Evolutionary conservation across 1,140 invertebrate species (phyloP), one percentile per base, ranked within the genome.

Genomic region (Scaptomyza pallida): DNA sequence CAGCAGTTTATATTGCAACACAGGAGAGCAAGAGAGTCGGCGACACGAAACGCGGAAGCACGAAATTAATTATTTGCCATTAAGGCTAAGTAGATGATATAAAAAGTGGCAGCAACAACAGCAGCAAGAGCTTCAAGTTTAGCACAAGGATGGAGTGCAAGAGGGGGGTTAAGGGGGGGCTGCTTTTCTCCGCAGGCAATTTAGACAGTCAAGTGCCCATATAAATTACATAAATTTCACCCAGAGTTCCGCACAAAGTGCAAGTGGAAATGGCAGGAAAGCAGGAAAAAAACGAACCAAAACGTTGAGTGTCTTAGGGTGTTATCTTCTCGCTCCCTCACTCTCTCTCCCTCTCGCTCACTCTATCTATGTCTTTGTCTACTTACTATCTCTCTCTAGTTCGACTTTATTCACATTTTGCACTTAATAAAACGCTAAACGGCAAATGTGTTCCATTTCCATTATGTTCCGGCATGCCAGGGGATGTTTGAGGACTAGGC

Each of bases 51-150:
- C 75, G 85, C 83, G 70, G 81, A 81, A 79, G 86, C 83, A 78
- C 62, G 82, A 91, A 91, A 91, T 91, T 91, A 91, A 91, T 91
- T 91, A 91, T 91, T 91, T 91, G 90, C 89, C 89, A 91, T 91
- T 91, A 91, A 76, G 88, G 81, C 78, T 85, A 90, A 90, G 89
- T 82, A 88, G 83, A 79, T 81, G 88, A 89, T 82, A 89, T 81
- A 90, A 91, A 91, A 81, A 85, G 76, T 80, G 81, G 68, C 55
- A 76, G 68, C 70, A 81, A 75, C 67, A 56, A 33, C 35, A 54
- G 63, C 26, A 17, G 21, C 21, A 23, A 26, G 5, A 5, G 23
- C 23, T n/a, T n/a, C n/a, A n/a, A 47, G 12, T 5, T 12, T 35
- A 15, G 55, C 35, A 21, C 9, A 12, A 33, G 10, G 2, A 2